Conservation (phyloP, 2,888 invertebrate species). For the Thera britannica region DNA sequence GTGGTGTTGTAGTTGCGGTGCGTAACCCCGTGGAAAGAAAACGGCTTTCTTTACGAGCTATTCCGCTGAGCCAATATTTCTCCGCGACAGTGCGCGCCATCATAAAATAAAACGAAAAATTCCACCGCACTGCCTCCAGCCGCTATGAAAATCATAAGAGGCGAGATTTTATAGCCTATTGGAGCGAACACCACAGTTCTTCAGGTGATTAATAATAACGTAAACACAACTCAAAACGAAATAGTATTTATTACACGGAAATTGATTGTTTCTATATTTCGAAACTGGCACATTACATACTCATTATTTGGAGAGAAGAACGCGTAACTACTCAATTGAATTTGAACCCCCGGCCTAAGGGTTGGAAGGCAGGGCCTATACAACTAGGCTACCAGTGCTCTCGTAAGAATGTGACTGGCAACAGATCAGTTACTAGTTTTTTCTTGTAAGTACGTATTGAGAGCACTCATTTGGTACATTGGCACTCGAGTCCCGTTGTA, state of each 20-base stretch:
- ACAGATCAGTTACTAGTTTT: too few species aligned
- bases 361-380: too few species aligned
- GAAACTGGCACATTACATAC: too few species aligned
- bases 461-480: slow-evolving; percentile 71
- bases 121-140: slow-evolving; percentile 76
- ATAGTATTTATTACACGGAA: slow-evolving; percentile 30
- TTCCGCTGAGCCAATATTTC: slow-evolving; percentile 84
- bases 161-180: slow-evolving; percentile 78
- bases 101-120: slow-evolving; percentile 86
- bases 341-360: too few species aligned
- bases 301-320: too few species aligned
- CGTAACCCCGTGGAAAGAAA: slow-evolving; percentile 79
- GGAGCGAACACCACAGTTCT: slow-evolving; percentile 63
- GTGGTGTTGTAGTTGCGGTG: slow-evolving; percentile 72
- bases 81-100: slow-evolving; percentile 83
- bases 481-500: slow-evolving; percentile 63
- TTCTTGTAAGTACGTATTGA: slow-evolving; percentile 51
- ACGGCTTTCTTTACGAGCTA: slow-evolving; percentile 84
- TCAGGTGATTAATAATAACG: slow-evolving; percentile 72
- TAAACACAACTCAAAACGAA: slow-evolving; percentile 49
- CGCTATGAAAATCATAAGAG: slow-evolving; percentile 82
- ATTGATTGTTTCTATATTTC: not conserved
- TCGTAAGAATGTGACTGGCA: too few species aligned
- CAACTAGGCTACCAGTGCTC: too few species aligned
- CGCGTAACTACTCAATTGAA: too few species aligned